A percentile compares a stretch with the other conserved stretches of the same genome.
These are phyloP conservation scores for Recurvirostra avosetta DNA, from an alignment of 2,113 vertebrate genomes.

Conservation along the genomic window DNA sequence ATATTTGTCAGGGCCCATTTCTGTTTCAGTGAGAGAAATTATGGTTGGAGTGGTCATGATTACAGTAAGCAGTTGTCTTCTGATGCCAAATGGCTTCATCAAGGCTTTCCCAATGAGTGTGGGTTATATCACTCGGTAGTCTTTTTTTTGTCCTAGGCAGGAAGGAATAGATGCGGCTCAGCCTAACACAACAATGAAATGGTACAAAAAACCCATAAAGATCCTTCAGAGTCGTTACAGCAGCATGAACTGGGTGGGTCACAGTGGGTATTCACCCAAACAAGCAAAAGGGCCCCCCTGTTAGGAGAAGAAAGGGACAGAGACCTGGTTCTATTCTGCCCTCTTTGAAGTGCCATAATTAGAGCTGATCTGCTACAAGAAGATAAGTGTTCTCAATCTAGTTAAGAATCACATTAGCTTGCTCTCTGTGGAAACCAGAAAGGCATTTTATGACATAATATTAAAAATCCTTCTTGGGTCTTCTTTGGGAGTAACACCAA, in stretches of 20 bases:
- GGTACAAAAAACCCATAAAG: background rate
- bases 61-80: background rate
- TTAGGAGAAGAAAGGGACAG: background rate
- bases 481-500: background rate
- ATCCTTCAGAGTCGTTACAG: background rate
- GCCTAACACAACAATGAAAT: background rate
- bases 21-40: background rate
- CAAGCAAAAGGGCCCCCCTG: fast-evolving
- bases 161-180: background rate
- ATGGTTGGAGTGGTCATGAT: background rate
- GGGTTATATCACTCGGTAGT: background rate
- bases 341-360: background rate
- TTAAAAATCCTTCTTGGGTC: background rate
- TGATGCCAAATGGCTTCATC: background rate
- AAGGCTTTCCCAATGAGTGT: background rate
- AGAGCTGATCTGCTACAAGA: background rate
- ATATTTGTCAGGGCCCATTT: background rate
- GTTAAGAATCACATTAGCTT: background rate
- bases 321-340: background rate
- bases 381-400: background rate
- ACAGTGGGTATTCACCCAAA: background rate
- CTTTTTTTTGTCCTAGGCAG: background rate
- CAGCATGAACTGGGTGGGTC: background rate
- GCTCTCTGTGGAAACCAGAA: background rate
- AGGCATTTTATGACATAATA: background rate